Base-by-base conservation (phyloP, 53 echinoderm and acorn worm species). In the Antedon mediterranea region DNA sequence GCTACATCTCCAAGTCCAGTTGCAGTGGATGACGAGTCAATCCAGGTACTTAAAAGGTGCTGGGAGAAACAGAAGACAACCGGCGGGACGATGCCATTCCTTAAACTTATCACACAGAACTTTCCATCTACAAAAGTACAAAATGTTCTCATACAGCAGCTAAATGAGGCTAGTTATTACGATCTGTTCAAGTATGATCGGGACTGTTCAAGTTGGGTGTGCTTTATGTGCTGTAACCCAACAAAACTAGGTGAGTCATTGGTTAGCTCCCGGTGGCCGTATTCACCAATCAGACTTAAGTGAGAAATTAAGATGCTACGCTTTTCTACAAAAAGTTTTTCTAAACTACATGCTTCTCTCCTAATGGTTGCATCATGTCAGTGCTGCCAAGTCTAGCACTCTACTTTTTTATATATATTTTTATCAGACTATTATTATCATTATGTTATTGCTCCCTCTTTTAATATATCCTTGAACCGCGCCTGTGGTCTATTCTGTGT, bases 61-160 rank as follows among this genome's bases (percentile, higher is more conserved):
- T 91, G 91, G 94, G 94, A 94, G 80, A 78, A 87, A 26, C 91
- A 94, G 81, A 94, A 91, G 90, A 85, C 86, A 29, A 85, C 78
- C 0, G 94, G 91, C 34, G 94, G 94, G 32, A 88, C 91, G 41
- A 93, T 93, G 87, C 88, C 94, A 30, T 94, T 94, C 83, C 87
- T 90, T 30, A 94, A 90, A 85, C 91, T 94, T 82, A 94, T 94
- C 78, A 94, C 91, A 0, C 94, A 91, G 72, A 90, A 90, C 71
- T 94, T 94, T 81, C 94, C 94, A 23, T 84, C 89, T 26, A 79
- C 82, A 11, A 94, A 94, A 87, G 91, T 89, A 28, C 95, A 95
- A 71, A 89, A 89, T 74, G 79, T 83, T 70, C 73, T 95, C 70
- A 85, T 89, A 0, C 78, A 85, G 31, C 85, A 92, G 74, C 83